A percentile compares a stretch with the other conserved stretches of the same genome.
Conservation (phyloP, 2,113 vertebrate species). For the Coptodon bakossiorum region DNA sequence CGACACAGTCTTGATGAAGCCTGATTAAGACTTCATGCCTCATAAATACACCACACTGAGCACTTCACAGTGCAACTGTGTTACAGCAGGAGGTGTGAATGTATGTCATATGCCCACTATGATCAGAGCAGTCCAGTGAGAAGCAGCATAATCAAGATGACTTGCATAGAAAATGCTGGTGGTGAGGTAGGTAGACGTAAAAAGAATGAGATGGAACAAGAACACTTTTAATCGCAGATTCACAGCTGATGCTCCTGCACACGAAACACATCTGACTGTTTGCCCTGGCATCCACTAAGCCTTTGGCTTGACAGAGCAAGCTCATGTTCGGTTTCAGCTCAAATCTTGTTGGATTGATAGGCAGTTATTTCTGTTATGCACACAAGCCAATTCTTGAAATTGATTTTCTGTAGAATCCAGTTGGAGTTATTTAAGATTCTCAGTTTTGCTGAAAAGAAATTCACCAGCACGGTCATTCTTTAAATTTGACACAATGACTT, state of each 20-base stretch:
- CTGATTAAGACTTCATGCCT: slow-evolving; percentile 6
- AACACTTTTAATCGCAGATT: neutral
- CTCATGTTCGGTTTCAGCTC: neutral
- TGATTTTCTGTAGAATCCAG: slow-evolving; percentile 18
- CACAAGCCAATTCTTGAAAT: slow-evolving; percentile 39
- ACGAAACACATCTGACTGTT: neutral
- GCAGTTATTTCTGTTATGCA: slow-evolving; percentile 6
- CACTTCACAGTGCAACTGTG: slow-evolving; percentile 17
- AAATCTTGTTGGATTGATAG: neutral
- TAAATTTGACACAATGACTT: neutral
- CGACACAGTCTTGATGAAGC: neutral
- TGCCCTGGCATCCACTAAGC: neutral
- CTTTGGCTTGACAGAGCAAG: neutral
- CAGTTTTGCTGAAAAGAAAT: neutral
- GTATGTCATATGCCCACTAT: neutral
- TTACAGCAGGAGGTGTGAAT: slow-evolving; percentile 26
- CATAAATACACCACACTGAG: neutral
- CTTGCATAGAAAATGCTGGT: neutral
- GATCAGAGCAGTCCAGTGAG: neutral
- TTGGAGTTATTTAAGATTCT: neutral
- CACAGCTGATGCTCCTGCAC: neutral
- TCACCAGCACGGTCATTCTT: neutral
- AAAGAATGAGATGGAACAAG: neutral
- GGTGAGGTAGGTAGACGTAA: neutral
- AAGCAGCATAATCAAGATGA: neutral